Evolutionary conservation across 2,113 vertebrate genomes (phyloP).

Genomic region (Sinocyclocheilus anophthalmus): DNA sequence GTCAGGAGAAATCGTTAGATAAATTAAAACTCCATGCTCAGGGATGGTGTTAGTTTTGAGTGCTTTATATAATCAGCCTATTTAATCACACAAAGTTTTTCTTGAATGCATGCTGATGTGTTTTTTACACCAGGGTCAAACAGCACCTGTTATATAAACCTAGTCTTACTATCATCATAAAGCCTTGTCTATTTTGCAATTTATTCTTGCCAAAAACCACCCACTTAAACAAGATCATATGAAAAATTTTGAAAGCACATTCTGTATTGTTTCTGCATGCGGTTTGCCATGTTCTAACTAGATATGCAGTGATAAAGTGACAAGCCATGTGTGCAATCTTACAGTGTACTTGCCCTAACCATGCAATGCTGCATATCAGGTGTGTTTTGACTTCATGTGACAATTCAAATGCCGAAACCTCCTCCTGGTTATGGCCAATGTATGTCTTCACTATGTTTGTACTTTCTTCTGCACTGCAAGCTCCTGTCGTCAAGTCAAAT

Average conservation of each 20-base stretch:
- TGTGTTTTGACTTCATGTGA: neutral
- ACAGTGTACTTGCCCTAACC: neutral
- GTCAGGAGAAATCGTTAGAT: conserved; percentile 24
- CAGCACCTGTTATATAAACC: conserved; percentile 13
- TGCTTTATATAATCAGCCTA: conserved; percentile 22
- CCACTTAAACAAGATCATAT: conserved; percentile 21
- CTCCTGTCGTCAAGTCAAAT: too few relatives aligned
- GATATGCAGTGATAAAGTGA: neutral
- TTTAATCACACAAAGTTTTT: neutral
- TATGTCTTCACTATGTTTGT: too few relatives aligned
- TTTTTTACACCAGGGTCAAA: conserved; percentile 8
- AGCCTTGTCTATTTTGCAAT: neutral
- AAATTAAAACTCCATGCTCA: neutral
- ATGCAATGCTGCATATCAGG: neutral
- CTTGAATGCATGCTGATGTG: neutral
- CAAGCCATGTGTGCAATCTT: neutral
- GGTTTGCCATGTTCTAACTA: neutral
- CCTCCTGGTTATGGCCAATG: too few relatives aligned
- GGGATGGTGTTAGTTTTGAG: neutral
- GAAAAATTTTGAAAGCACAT: neutral
- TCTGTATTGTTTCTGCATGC: neutral
- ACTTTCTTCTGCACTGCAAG: too few relatives aligned
- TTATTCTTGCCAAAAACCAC: conserved; percentile 3
- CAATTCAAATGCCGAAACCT: neutral
- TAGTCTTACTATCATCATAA: neutral